Conservation (phyloP, 1,140 invertebrate genomes). For the Aphelenchoides fujianensis region DNA sequence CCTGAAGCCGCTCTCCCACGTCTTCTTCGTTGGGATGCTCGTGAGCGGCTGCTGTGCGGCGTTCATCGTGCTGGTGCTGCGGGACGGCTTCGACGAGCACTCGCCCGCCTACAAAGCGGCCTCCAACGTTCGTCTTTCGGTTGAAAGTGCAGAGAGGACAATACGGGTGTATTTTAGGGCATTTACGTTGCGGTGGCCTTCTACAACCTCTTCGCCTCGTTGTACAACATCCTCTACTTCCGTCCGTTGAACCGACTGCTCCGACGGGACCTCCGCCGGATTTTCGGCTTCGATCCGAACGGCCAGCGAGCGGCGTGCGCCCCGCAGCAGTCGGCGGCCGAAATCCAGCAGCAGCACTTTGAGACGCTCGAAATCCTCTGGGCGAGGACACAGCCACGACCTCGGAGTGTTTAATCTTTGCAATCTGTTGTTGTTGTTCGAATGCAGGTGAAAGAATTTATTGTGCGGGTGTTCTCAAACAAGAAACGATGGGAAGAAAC, state of each 20-base stretch:
- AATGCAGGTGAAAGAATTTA: neutral
- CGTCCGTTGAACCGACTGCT: neutral
- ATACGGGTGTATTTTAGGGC: neutral
- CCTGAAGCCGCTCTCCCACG: neutral
- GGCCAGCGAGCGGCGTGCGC: neutral
- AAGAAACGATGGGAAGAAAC: too few relatives aligned
- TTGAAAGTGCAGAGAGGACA: neutral
- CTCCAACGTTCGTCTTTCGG: neutral
- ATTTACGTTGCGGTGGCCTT: neutral
- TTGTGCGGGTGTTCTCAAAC: neutral
- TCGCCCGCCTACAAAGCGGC: conserved; percentile 5
- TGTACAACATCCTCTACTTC: neutral
- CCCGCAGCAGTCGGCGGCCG: neutral
- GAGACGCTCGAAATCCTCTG: neutral
- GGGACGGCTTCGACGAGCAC: conserved; percentile 9
- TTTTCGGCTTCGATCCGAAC: neutral
- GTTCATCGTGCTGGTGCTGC: neutral
- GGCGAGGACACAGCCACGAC: neutral
- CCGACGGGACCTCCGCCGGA: neutral
- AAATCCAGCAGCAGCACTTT: conserved; percentile 2
- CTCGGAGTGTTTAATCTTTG: neutral
- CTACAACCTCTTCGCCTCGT: conserved; percentile 1
- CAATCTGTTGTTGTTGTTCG: too few relatives aligned
- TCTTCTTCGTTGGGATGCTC: neutral
- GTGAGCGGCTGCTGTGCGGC: neutral